These are phyloP conservation scores for Solea solea DNA, from an alignment of 2,113 vertebrate species.

Conservation along the genomic window DNA sequence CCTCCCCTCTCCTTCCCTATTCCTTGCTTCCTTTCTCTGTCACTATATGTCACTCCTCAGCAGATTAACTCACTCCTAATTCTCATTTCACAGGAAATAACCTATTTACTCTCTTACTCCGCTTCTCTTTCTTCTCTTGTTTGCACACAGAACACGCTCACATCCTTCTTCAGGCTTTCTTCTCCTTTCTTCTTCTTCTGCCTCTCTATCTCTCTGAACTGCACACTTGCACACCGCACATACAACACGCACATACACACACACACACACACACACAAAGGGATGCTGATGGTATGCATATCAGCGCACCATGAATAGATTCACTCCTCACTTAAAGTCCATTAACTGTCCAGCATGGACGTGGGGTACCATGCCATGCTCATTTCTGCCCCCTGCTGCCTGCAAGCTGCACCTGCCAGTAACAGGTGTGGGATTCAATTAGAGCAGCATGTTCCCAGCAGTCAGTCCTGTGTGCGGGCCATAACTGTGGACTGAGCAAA, in stretches of 20 bases:
- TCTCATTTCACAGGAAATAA: slow-evolving; percentile 86
- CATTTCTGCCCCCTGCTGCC: slow-evolving; percentile 80
- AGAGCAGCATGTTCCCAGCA: slow-evolving; percentile 80
- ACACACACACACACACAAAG: slow-evolving; percentile 31
- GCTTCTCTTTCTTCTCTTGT: slow-evolving; percentile 55
- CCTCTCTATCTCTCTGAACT: slow-evolving; percentile 51
- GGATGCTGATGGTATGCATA: slow-evolving; percentile 35
- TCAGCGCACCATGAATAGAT: slow-evolving; percentile 46
- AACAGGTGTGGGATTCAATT: slow-evolving; percentile 84
- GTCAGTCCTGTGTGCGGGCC: slow-evolving; percentile 64
- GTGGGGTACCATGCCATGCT: slow-evolving; percentile 53
- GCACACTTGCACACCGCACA: slow-evolving; percentile 50
- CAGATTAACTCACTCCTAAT: slow-evolving; percentile 82
- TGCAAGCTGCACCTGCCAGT: slow-evolving; percentile 72
- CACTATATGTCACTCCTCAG: slow-evolving; percentile 67
- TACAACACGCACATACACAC: slow-evolving; percentile 25
- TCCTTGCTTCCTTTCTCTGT: slow-evolving; percentile 55
- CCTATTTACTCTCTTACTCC: slow-evolving; percentile 74
- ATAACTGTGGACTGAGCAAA: slow-evolving; percentile 59
- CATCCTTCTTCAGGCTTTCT: slow-evolving; percentile 43
- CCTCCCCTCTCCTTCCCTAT: slow-evolving; percentile 38
- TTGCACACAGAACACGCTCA: slow-evolving; percentile 66
- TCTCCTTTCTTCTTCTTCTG: slow-evolving; percentile 32
- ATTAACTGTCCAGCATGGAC: slow-evolving; percentile 69
- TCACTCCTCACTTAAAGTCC: slow-evolving; percentile 48